phyloP scores from a whole-genome alignment of 2,888 invertebrate genomes.

The Eilema depressum region DNA sequence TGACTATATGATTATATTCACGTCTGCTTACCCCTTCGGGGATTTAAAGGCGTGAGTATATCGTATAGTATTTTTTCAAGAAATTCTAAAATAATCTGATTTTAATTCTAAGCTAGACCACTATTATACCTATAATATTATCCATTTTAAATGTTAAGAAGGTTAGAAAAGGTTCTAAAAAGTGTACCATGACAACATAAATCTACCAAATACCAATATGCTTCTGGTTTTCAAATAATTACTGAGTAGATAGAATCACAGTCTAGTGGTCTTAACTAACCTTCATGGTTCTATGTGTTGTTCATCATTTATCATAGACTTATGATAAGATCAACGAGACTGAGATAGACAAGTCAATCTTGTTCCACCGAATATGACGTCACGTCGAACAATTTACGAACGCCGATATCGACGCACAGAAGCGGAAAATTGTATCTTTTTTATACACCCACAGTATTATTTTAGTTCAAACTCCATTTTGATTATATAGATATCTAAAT shows the following conservation, averaged over 20 bases:
- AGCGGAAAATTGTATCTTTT: slow-evolving; percentile 54
- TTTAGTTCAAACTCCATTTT: slow-evolving; percentile 37
- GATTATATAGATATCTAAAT: slow-evolving; percentile 35
- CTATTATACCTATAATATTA: neutral
- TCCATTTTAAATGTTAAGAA: no score
- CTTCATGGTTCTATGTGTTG: slow-evolving; percentile 58
- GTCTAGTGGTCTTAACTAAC: slow-evolving; percentile 34
- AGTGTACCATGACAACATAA: no score
- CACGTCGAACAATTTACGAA: slow-evolving; percentile 47
- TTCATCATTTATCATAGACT: slow-evolving; percentile 78
- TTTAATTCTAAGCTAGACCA: neutral
- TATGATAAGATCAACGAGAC: slow-evolving; percentile 69
- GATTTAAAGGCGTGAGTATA: no score
- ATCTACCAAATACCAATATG: neutral
- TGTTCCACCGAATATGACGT: slow-evolving; percentile 49
- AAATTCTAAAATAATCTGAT: no score
- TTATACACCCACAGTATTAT: slow-evolving; percentile 49
- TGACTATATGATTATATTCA: no score
- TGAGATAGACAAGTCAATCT: slow-evolving; percentile 70
- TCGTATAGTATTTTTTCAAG: neutral
- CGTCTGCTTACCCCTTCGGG: no score
- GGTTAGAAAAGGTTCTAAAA: no score
- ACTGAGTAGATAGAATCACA: neutral
- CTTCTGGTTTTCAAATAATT: neutral
- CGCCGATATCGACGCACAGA: slow-evolving; percentile 49